These are phyloP conservation scores for Agriotes lineatus DNA, from an alignment of 2,888 invertebrate species.

Conservation along the genomic window DNA sequence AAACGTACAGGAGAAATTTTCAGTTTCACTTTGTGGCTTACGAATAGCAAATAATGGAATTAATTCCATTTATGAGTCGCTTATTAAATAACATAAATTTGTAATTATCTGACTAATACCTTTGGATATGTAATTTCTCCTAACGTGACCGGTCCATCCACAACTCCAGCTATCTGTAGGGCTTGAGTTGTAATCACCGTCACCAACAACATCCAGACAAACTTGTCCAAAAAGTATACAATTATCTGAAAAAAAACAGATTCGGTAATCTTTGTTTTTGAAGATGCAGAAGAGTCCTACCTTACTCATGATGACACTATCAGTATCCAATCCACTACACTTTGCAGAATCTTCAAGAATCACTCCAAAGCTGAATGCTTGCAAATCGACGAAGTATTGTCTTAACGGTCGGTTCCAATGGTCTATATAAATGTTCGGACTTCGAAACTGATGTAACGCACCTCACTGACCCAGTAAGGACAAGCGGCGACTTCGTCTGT, in stretches of 20 bases:
- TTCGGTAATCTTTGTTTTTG: too few relatives aligned
- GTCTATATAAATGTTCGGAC: slow-evolving; percentile 29
- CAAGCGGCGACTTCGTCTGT: slow-evolving; percentile 19
- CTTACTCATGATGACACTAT: too few relatives aligned
- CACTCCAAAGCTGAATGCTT: too few relatives aligned
- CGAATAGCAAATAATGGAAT: too few relatives aligned
- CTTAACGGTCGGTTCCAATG: background rate
- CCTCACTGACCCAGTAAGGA: slow-evolving; percentile 37
- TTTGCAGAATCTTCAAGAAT: too few relatives aligned
- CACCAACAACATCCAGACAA: slow-evolving; percentile 63
- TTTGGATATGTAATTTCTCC: slow-evolving; percentile 57
- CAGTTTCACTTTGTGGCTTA: background rate
- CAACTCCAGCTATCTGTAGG: slow-evolving; percentile 62
- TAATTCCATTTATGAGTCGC: too few relatives aligned
- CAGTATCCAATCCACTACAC: too few relatives aligned
- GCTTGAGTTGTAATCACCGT: slow-evolving; percentile 62
- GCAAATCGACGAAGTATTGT: background rate
- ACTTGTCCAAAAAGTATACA: slow-evolving; percentile 61
- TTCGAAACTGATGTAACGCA: slow-evolving; percentile 35
- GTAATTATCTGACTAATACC: too few relatives aligned
- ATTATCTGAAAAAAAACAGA: slow-evolving; percentile 59
- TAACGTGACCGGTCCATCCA: slow-evolving; percentile 59
- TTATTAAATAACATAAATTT: too few relatives aligned
- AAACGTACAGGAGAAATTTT: background rate
- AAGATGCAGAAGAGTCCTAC: too few relatives aligned